Evolutionary conservation across 2,888 invertebrate genomes (phyloP).

Genomic region (Clanis bilineata): DNA sequence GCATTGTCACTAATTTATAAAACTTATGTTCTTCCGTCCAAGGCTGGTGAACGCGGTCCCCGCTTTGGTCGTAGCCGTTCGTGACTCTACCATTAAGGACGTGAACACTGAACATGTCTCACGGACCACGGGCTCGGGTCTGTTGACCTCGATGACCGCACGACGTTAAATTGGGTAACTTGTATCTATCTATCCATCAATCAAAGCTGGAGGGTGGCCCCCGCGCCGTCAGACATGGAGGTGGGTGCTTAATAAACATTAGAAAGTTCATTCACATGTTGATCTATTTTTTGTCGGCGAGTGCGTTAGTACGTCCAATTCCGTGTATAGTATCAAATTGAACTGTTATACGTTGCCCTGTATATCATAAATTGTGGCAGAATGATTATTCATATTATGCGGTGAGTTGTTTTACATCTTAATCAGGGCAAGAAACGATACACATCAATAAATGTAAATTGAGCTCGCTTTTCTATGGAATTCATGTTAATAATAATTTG

Average conservation of each 20-base stretch:
- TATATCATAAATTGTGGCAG: not conserved
- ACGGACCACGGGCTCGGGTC: slow-evolving; percentile 28
- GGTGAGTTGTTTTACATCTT: not conserved
- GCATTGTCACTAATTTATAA: slow-evolving; percentile 80
- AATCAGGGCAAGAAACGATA: not conserved
- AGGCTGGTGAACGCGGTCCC: slow-evolving; percentile 49
- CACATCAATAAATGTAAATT: slow-evolving; percentile 10
- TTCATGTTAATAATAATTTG: not conserved
- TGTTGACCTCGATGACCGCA: slow-evolving; percentile 54
- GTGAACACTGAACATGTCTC: slow-evolving; percentile 32
- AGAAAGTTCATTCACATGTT: slow-evolving; percentile 67
- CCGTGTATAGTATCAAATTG: not conserved
- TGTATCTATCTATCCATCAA: slow-evolving; percentile 56
- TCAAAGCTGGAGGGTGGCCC: slow-evolving; percentile 44
- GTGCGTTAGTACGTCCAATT: slow-evolving; percentile 20
- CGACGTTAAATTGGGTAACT: slow-evolving; percentile 47
- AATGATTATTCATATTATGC: not conserved
- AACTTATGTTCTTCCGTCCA: slow-evolving; percentile 69
- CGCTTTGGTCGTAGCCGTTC: slow-evolving; percentile 38
- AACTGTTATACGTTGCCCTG: not conserved
- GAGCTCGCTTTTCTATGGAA: not conserved
- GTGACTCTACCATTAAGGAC: slow-evolving; percentile 38
- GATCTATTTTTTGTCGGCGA: slow-evolving; percentile 55
- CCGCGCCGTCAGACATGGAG: slow-evolving; percentile 37
- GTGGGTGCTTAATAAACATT: slow-evolving; percentile 41